Percentiles rank a stretch among this genome's conserved stretches.
phyloP scores from a whole-genome alignment of 2,797 vertebrate genomes.

The Lacerta bilineata region DNA sequence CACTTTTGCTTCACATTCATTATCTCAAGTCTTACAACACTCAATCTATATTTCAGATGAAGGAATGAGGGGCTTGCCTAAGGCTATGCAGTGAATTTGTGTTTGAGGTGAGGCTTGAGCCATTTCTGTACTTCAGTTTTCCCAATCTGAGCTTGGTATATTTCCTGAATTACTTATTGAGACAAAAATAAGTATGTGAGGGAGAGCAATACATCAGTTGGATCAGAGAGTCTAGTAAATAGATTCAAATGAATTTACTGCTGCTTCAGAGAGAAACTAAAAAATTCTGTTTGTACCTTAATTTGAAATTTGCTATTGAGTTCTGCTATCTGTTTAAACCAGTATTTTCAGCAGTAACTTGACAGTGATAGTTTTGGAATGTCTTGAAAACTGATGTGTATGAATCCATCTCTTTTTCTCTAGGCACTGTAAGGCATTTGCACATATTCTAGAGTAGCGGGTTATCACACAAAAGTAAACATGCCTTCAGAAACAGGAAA shows the following conservation, averaged over 20 bases:
- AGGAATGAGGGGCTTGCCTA: neutral
- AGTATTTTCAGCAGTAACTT: neutral
- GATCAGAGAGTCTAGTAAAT: neutral
- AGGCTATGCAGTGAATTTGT: neutral
- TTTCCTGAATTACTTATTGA: neutral
- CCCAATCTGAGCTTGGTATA: neutral
- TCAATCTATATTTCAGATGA: neutral
- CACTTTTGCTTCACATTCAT: neutral
- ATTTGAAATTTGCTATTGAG: neutral
- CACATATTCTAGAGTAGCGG: neutral
- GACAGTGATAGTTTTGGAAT: conserved; percentile 4
- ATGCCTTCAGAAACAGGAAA: conserved; percentile 83
- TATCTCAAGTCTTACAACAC: neutral
- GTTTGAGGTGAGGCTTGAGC: neutral
- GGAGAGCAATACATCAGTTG: neutral
- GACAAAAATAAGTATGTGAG: neutral
- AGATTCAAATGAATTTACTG: neutral
- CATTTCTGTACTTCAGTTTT: neutral
- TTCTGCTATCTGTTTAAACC: neutral
- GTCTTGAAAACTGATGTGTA: conserved; percentile 1
- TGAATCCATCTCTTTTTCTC: neutral
- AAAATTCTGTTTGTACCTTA: neutral
- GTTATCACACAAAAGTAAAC: conserved; percentile 27
- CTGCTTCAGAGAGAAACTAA: neutral
- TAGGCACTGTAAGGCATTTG: neutral